Evolutionary conservation across 2,888 invertebrate genomes (phyloP).

Genomic region (Diarsia mendica): DNA sequence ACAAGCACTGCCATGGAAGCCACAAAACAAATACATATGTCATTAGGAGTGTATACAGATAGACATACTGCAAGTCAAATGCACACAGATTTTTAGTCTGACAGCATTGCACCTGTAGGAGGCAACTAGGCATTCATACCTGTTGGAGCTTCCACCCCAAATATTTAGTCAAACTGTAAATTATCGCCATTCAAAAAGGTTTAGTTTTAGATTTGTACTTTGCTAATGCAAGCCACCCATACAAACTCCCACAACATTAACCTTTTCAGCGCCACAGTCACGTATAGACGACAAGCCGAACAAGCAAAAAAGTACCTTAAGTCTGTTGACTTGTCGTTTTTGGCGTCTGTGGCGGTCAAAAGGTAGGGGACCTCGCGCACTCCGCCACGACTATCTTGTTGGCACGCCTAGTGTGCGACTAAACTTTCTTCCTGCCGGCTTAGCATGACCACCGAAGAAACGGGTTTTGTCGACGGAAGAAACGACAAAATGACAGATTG

Average conservation of each 20-base stretch:
- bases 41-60: conserved; percentile 12
- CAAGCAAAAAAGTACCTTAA: too few species aligned
- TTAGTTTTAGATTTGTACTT: conserved; percentile 14
- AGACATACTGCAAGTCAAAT: conserved; percentile 1
- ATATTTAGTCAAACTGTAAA: conserved; percentile 2
- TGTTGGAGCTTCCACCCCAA: not conserved
- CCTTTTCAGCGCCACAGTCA: too few species aligned
- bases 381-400: not conserved
- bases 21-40: conserved; percentile 23
- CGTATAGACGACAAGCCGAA: too few species aligned
- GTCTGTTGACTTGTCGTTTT: too few species aligned
- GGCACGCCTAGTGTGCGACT: not conserved
- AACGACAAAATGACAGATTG: too few species aligned
- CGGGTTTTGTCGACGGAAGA: too few species aligned
- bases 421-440: not conserved
- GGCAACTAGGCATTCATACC: not conserved
- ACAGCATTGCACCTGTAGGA: conserved; percentile 6
- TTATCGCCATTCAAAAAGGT: conserved; percentile 16
- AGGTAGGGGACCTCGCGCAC: not conserved
- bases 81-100: conserved; percentile 4
- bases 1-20: conserved; percentile 24
- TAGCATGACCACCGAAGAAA: too few species aligned
- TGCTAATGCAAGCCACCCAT: not conserved
- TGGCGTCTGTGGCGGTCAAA: too few species aligned
- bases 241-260: conserved; percentile 14